These are phyloP conservation scores for Arothron firmamentum DNA, from an alignment of 2,113 vertebrate genomes.

Conservation along the genomic window DNA sequence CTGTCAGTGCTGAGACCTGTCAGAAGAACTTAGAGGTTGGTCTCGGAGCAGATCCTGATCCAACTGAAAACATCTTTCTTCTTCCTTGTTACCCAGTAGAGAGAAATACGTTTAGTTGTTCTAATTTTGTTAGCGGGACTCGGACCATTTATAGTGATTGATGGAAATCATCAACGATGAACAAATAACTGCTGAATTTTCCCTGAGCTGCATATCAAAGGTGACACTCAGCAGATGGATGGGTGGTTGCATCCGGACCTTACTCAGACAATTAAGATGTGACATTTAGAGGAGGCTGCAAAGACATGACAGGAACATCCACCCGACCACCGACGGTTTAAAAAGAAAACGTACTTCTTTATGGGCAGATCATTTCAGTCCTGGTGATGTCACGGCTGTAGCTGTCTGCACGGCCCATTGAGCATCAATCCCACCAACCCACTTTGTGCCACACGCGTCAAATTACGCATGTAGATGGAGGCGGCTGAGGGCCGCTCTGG, in stretches of 20 bases:
- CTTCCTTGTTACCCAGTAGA: not conserved
- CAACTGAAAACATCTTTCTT: not conserved
- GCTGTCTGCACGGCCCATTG: constrained; percentile 45
- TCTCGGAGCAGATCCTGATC: not conserved
- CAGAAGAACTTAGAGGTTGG: not conserved
- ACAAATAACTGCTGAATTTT: constrained; percentile 14
- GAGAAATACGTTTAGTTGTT: not conserved
- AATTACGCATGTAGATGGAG: constrained; percentile 70
- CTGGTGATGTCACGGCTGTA: constrained; percentile 20
- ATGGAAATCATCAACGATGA: constrained; percentile 41
- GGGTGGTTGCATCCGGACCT: constrained; percentile 21
- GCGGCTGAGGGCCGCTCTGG: constrained; percentile 56
- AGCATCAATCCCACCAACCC: constrained; percentile 44
- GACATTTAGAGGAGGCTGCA: constrained; percentile 48
- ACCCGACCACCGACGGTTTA: no score
- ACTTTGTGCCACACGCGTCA: constrained; percentile 63
- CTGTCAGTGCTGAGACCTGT: not conserved
- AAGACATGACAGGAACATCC: not conserved
- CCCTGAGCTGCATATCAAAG: constrained; percentile 34
- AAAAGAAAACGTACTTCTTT: no score
- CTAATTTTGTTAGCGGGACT: constrained; percentile 16
- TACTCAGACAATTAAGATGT: constrained; percentile 47
- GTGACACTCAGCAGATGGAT: constrained; percentile 28
- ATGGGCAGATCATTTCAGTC: no score
- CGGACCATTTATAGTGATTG: constrained; percentile 12